Percentiles rank a stretch among this genome's conserved stretches.
Evolutionary conservation across 2,797 vertebrate species (phyloP).

Genomic region (Acrossocheilus wenchowensis): DNA sequence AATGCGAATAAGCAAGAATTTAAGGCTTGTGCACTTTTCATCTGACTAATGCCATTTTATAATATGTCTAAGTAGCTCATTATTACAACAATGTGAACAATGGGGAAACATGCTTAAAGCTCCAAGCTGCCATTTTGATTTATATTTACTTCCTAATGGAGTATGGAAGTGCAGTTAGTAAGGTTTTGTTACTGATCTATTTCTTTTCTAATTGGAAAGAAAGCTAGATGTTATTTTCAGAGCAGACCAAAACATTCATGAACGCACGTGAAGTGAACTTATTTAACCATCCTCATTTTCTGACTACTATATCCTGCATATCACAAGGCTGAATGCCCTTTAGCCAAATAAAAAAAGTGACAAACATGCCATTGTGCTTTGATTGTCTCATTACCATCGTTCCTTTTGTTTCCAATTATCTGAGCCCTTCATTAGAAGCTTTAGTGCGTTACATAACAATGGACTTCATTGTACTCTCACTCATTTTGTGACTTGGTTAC

Average conservation of each 20-base stretch:
- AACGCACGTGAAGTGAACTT: background rate
- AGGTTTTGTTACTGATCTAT: background rate
- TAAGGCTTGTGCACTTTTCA: background rate
- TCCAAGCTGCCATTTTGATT: background rate
- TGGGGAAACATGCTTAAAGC: conserved; percentile 19
- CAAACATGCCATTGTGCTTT: conserved; percentile 16
- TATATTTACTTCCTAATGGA: conserved; percentile 8
- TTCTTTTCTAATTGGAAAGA: background rate
- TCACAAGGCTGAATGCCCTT: background rate
- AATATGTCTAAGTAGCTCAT: background rate
- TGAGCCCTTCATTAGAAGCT: conserved; percentile 17
- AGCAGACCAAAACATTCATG: background rate
- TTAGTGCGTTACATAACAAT: conserved; percentile 23
- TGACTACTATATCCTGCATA: background rate
- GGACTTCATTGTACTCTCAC: conserved; percentile 25
- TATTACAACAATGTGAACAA: background rate
- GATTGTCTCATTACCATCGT: conserved; percentile 40
- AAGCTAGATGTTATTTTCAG: background rate
- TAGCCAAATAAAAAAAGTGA: background rate
- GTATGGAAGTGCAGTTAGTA: background rate
- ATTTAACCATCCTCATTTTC: background rate
- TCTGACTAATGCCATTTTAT: background rate
- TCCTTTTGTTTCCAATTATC: conserved; percentile 35
- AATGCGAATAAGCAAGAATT: conserved; percentile 3
- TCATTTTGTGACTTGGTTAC: conserved; percentile 33